phyloP scores from a whole-genome alignment of 2,888 invertebrate species.

The Tenthredo livida region DNA sequence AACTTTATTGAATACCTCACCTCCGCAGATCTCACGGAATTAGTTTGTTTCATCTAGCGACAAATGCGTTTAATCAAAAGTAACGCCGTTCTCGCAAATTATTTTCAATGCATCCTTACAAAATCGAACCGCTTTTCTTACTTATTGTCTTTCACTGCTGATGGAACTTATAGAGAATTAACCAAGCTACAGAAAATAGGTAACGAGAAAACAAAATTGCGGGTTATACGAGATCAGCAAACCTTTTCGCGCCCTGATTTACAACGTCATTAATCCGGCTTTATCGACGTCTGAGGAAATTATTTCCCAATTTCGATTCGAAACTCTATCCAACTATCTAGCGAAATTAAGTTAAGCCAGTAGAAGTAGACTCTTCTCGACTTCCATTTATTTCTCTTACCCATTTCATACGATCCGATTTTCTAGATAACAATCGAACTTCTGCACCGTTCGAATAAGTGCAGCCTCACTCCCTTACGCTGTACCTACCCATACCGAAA shows the following conservation, averaged over 20 bases:
- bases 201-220: neutral
- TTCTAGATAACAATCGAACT: slow-evolving; percentile 37
- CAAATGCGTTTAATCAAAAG: neutral
- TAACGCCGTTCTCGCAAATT: neutral
- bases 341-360: slow-evolving; percentile 42
- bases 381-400: slow-evolving; percentile 25
- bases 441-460: neutral
- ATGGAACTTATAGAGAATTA: neutral
- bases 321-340: slow-evolving; percentile 30
- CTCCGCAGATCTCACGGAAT: neutral
- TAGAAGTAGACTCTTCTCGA: neutral
- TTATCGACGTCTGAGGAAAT: slow-evolving; percentile 38
- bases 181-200: neutral
- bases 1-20: neutral
- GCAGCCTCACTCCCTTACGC: neutral
- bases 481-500: neutral
- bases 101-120: neutral
- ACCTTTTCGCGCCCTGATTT: neutral
- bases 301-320: slow-evolving; percentile 47
- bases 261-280: slow-evolving; percentile 15
- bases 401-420: slow-evolving; percentile 27
- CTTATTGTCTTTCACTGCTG: neutral
- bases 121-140: too few species aligned
- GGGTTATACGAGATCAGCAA: neutral
- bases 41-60: slow-evolving; percentile 11